Evolutionary conservation across 2,888 invertebrate species (phyloP).

Genomic region (Carpatolechia fugitivella): DNA sequence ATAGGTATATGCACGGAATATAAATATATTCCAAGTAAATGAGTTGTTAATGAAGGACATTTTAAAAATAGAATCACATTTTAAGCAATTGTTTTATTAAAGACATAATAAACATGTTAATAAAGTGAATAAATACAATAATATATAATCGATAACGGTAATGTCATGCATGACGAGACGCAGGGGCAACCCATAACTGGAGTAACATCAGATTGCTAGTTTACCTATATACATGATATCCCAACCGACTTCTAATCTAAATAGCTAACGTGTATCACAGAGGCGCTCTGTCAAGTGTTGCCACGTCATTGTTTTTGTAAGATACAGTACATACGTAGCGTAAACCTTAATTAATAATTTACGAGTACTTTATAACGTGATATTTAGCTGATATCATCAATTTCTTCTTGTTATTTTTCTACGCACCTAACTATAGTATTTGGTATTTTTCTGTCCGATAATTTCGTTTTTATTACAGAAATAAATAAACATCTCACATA

Average conservation of each 20-base stretch:
- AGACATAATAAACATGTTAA: slow-evolving; percentile 78
- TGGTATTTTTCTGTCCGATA: no score
- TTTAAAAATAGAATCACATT: slow-evolving; percentile 38
- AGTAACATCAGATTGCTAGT: slow-evolving; percentile 49
- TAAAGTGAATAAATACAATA: slow-evolving; percentile 77
- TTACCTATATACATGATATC: slow-evolving; percentile 41
- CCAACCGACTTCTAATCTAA: slow-evolving; percentile 52
- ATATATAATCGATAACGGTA: slow-evolving; percentile 29
- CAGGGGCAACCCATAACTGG: slow-evolving; percentile 52
- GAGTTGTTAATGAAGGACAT: no score
- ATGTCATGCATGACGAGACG: slow-evolving; percentile 56
- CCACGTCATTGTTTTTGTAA: slow-evolving; percentile 37
- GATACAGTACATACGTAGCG: neutral
- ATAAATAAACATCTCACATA: no score
- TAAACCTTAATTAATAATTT: no score
- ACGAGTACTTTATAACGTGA: no score
- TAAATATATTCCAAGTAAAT: no score
- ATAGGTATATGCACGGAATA: no score
- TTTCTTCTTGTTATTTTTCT: no score
- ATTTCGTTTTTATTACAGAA: no score
- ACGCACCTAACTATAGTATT: no score
- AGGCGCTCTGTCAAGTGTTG: slow-evolving; percentile 55
- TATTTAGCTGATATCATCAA: no score
- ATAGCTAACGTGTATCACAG: slow-evolving; percentile 69
- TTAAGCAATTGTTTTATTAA: slow-evolving; percentile 78